Evolutionary conservation across 2,797 vertebrate genomes (phyloP).

Genomic region (Hylomyscus alleni): DNA sequence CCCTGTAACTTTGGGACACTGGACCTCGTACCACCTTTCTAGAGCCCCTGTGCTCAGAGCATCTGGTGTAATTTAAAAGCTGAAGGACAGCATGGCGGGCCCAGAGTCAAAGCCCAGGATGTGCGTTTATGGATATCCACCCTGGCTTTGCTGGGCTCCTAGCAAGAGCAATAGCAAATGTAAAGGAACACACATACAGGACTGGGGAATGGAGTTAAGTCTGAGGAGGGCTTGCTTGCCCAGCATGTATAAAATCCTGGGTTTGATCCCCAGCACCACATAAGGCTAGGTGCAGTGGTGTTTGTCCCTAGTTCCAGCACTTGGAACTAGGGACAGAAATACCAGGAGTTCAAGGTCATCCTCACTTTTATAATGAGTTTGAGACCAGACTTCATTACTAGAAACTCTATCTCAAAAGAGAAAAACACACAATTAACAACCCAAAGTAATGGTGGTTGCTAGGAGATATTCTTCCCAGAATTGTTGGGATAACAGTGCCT

Average conservation of each 20-base stretch:
- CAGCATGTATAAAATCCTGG: not conserved
- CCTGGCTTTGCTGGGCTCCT: slow-evolving; percentile 72
- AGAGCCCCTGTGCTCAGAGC: not conserved
- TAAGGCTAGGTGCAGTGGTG: not conserved
- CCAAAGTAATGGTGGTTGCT: not conserved
- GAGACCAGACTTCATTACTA: not conserved
- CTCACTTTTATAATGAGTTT: not conserved
- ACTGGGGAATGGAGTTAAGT: not conserved
- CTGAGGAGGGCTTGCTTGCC: not conserved
- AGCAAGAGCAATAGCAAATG: slow-evolving; percentile 70
- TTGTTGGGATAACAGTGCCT: slow-evolving; percentile 9
- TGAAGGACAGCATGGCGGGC: slow-evolving; percentile 3
- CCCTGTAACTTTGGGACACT: slow-evolving; percentile 8
- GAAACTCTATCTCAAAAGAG: not conserved
- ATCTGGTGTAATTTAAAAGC: slow-evolving; percentile 9
- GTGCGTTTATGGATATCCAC: slow-evolving; percentile 80
- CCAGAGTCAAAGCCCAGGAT: slow-evolving; percentile 71
- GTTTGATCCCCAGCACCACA: not conserved
- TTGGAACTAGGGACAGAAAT: not conserved
- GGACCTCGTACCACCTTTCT: not conserved
- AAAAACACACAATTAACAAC: slow-evolving; percentile 13
- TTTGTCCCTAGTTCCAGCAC: not conserved
- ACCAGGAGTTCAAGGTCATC: not conserved
- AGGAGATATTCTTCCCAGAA: slow-evolving; percentile 47
- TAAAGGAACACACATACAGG: slow-evolving; percentile 23